Evolutionary conservation across 2,113 vertebrate genomes (phyloP).

Genomic region (Lophius piscatorius): DNA sequence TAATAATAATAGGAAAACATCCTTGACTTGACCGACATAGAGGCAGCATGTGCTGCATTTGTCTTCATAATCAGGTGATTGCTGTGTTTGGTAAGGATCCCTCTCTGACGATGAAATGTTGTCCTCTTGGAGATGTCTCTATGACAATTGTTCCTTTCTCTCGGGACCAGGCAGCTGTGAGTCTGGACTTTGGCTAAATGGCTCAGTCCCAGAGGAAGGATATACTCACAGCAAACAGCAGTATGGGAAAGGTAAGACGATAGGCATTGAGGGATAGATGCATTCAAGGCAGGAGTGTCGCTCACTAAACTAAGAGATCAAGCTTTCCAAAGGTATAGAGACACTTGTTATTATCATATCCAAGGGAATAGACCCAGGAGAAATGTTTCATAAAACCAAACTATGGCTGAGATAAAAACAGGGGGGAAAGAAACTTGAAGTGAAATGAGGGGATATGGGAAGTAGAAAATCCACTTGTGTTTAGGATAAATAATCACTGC

Average conservation of each 20-base stretch:
- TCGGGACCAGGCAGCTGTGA: conserved; percentile 53
- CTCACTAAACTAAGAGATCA: not conserved
- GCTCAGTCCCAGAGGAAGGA: conserved; percentile 49
- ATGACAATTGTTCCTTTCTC: conserved; percentile 48
- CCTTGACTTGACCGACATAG: too few relatives aligned
- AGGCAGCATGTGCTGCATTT: too few relatives aligned
- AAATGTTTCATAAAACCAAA: conserved; percentile 10
- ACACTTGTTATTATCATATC: not conserved
- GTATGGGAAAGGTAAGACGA: conserved; percentile 26
- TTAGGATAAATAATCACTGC: conserved; percentile 55
- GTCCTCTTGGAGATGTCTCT: conserved; percentile 51
- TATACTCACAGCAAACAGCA: conserved; percentile 30
- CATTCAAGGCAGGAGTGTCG: too few relatives aligned
- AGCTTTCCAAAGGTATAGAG: not conserved
- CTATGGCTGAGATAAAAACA: not conserved
- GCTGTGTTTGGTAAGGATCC: too few relatives aligned
- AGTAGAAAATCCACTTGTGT: conserved; percentile 34
- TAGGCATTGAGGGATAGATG: not conserved
- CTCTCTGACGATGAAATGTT: conserved; percentile 7
- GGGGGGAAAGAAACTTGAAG: too few relatives aligned
- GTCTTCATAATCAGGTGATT: too few relatives aligned
- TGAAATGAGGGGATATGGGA: conserved; percentile 30
- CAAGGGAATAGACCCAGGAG: not conserved
- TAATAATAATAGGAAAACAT: too few relatives aligned
- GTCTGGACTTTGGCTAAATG: conserved; percentile 56